A percentile compares a stretch with the other conserved stretches of the same genome.
Evolutionary conservation across 2,113 vertebrate species (phyloP).

Genomic region (Siphamia tubifer): DNA sequence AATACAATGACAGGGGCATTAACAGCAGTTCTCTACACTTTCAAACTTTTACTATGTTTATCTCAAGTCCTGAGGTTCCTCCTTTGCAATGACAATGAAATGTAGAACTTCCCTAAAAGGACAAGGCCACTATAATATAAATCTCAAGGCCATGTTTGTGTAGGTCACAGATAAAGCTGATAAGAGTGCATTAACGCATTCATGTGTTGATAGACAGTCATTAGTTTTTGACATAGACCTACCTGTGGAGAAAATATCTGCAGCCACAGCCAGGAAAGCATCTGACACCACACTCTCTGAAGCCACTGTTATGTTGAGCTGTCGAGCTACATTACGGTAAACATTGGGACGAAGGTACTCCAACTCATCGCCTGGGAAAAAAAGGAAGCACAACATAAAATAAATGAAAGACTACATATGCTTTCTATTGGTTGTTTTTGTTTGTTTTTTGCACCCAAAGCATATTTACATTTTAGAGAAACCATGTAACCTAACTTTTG

Average conservation of each 20-base stretch:
- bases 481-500: too few relatives aligned
- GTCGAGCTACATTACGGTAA: conserved; percentile 90
- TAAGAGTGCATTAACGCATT: neutral
- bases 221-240: neutral
- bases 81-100: neutral
- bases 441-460: neutral
- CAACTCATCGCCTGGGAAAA: conserved; percentile 88
- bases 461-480: neutral
- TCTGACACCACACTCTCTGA: conserved; percentile 90
- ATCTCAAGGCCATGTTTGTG: neutral
- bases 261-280: conserved; percentile 92
- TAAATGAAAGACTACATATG: neutral
- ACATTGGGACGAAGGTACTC: conserved; percentile 92
- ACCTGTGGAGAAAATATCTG: conserved; percentile 95
- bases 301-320: conserved; percentile 91
- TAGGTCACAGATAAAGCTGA: neutral
- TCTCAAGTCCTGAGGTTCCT: conserved; percentile 14
- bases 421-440: neutral
- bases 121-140: neutral
- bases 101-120: conserved; percentile 25
- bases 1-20: neutral
- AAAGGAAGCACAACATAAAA: too few relatives aligned
- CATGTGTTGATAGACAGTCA: neutral
- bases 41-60: neutral
- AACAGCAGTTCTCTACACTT: neutral